Evolutionary conservation across 2,113 vertebrate genomes (phyloP), one percentile per base, ranked within the genome.

Genomic region (Lampris megalopsis): DNA sequence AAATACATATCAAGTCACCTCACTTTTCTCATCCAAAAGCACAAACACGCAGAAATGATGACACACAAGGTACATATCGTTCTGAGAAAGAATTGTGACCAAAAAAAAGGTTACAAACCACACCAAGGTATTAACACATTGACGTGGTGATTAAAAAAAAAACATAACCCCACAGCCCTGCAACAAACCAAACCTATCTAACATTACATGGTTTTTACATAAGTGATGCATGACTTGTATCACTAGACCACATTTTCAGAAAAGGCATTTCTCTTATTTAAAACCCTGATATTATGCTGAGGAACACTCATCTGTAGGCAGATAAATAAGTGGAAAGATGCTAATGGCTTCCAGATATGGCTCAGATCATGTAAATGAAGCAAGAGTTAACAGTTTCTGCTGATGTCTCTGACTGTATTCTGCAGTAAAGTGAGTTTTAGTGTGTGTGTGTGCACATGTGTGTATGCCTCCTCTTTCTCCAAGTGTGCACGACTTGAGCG

Each of bases 301-400:
- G 69, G 87, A 65, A 69, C 71, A 68, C 79, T 84, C 71, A 73
- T 88, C 79, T 82, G 78, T 54, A 48, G 41, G 81, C 69, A 73
- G 73, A 87, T 67, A 86, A 88, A 89, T 87, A 83, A 89, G 84
- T 87, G 81, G 71, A 84, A 73, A 86, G 77, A 90, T 81, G 80
- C 69, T 88, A 89, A 86, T 83, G 79, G 82, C 79, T 85, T 84
- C 68, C 82, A 86, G 80, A 88, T 86, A 68, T 52, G 58, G 41
- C 60, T 77, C 80, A 72, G 50, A 88, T 80, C 77, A 84, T 86
- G 84, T 63, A 92, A 87, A 91, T 83, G 65, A 88, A 73, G 68
- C 74, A 54, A 57, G 79, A 65, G 75, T 68, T 53, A 71, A 86
- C 75, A 79, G 80, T 71, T 77, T 75, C 79, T 84, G 83, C 83